These are phyloP conservation scores for Takifugu flavidus DNA, from an alignment of 2,113 vertebrate genomes.

Conservation along the genomic window DNA sequence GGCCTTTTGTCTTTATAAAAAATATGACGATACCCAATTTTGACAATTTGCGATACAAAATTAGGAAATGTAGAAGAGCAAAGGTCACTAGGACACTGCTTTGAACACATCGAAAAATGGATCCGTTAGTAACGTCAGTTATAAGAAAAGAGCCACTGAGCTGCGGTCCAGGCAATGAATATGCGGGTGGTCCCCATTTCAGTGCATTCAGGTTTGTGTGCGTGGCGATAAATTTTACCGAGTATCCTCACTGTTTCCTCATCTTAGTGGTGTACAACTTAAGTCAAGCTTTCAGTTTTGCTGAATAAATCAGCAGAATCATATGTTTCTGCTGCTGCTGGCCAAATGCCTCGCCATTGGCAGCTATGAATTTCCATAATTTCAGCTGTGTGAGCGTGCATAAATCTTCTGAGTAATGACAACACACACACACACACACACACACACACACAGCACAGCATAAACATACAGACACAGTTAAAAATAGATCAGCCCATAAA, in stretches of 20 bases:
- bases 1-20: too few relatives aligned
- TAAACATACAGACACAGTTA: slow-evolving; percentile 12
- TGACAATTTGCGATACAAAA: too few relatives aligned
- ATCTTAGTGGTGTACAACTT: slow-evolving; percentile 14
- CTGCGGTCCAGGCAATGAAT: slow-evolving; percentile 1
- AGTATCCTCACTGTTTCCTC: slow-evolving; percentile 41
- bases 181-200: slow-evolving; percentile 35
- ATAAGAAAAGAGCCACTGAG: slow-evolving; percentile 1
- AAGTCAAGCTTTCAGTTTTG: slow-evolving; percentile 43
- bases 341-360: slow-evolving; percentile 23
- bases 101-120: too few relatives aligned
- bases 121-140: not conserved
- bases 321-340: slow-evolving; percentile 41
- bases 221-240: slow-evolving; percentile 19
- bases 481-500: slow-evolving; percentile 9
- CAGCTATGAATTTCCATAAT: slow-evolving; percentile 23
- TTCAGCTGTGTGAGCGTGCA: slow-evolving; percentile 55
- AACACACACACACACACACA: slow-evolving; percentile 39
- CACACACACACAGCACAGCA: slow-evolving; percentile 9
- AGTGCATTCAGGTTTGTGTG: slow-evolving; percentile 11
- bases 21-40: too few relatives aligned
- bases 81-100: too few relatives aligned
- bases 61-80: too few relatives aligned
- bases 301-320: slow-evolving; percentile 52
- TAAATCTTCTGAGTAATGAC: slow-evolving; percentile 51